phyloP scores from a whole-genome alignment of 2,888 invertebrate species.

The Cinara cedri region DNA sequence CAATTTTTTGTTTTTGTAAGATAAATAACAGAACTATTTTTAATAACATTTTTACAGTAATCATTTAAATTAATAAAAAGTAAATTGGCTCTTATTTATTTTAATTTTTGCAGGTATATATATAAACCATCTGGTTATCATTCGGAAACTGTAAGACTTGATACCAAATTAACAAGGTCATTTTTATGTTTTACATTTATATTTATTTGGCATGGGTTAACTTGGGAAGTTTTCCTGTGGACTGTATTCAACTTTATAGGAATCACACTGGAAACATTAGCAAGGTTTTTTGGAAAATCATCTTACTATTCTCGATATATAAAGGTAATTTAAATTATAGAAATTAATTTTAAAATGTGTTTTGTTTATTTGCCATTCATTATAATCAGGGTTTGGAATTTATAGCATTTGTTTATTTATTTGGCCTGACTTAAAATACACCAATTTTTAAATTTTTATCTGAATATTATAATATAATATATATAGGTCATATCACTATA shows the following conservation, averaged over 20 bases:
- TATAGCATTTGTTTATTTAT: no score
- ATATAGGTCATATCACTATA: no score
- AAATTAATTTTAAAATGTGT: background rate
- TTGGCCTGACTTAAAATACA: no score
- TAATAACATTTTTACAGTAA: no score
- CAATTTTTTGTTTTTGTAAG: no score
- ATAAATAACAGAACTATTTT: no score
- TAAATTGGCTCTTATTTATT: slow-evolving; percentile 19
- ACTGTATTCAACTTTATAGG: slow-evolving; percentile 84
- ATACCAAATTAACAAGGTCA: slow-evolving; percentile 74
- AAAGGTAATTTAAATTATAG: slow-evolving; percentile 33
- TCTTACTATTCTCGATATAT: slow-evolving; percentile 61
- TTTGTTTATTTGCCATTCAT: no score
- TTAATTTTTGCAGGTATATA: slow-evolving; percentile 73
- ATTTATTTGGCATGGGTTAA: slow-evolving; percentile 88
- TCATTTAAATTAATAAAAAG: no score
- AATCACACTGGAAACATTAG: slow-evolving; percentile 74
- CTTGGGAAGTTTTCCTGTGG: slow-evolving; percentile 81
- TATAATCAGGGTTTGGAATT: no score
- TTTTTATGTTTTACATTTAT: slow-evolving; percentile 80
- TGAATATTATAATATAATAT: no score
- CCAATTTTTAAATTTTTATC: no score
- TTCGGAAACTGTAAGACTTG: slow-evolving; percentile 62
- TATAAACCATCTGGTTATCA: slow-evolving; percentile 71
- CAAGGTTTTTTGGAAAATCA: slow-evolving; percentile 64